Evolutionary conservation across 2,888 invertebrate genomes (phyloP), one percentile per base, ranked within the genome.

Genomic region (Cremastinae sp.): DNA sequence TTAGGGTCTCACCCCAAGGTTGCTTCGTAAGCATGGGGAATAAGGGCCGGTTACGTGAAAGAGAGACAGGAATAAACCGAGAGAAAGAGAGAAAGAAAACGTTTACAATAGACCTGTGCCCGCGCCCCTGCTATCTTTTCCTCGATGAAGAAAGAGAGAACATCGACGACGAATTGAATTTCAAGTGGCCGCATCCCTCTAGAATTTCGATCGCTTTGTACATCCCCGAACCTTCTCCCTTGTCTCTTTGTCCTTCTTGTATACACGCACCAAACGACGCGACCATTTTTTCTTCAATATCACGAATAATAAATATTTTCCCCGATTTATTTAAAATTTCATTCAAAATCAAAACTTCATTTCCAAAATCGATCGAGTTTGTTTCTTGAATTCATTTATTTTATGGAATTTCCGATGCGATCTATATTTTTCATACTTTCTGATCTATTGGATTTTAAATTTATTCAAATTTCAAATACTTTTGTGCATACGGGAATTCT

Each of bases 171-270:
- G 87, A 89, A 89, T 89, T 88, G 89, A 89, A 89, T 89, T 89
- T 89, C 89, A 88, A 89, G 89, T 89, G 87, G 89, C 85, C 86
- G 87, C 89, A 89, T 89, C 89, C 89, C 89, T 88, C 88, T 87
- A 86, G 83, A 86, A 85, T 83, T 70, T 53, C 77, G 70, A 74
- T 77, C 74, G 65, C 51, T 56, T 22, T 47, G 47, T 37, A 62
- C 14, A 28, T 18, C 28, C 28, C 28, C 28, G 28, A 49, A 5
- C 49, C 66, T 64, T 55, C 51, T 53, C 68, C 39, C 35, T 58
- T 56, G 56, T 62, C 75, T 71, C 72, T 74, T 45, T 65, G 3
- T 41, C 37, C 43, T 47, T 41, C 51, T 37, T n/a, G 51, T 41
- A 70, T n/a, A 28, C 28, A n/a, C 70, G 61, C 70, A 70, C 61